Conservation (phyloP, 1,140 invertebrate species). For the Pararge aegeria region DNA sequence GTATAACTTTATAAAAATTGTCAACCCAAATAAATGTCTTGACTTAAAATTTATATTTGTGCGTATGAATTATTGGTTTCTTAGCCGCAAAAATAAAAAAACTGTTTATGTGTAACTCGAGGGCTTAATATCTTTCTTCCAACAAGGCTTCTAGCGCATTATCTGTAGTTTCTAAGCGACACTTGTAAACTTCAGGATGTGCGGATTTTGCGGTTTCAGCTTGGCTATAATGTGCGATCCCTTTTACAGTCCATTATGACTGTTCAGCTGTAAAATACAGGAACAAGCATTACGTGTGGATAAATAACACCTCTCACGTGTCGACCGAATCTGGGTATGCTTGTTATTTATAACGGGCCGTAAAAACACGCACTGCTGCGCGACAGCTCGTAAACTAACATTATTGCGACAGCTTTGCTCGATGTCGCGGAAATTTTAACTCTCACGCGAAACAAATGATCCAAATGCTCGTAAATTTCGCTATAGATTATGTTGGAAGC, state of each 20-base stretch:
- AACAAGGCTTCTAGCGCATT: too few species aligned
- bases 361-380: conserved; percentile 4
- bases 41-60: too few species aligned
- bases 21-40: too few species aligned
- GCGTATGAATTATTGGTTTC: too few species aligned
- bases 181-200: too few species aligned
- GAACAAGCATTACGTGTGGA: not conserved
- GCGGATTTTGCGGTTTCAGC: too few species aligned
- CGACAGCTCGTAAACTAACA: conserved; percentile 7
- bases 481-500: not conserved
- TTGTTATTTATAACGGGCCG: conserved; percentile 1
- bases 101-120: too few species aligned
- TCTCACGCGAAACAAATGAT: conserved; percentile 1
- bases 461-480: not conserved
- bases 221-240: not conserved
- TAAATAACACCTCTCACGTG: conserved; percentile 13
- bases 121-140: too few species aligned
- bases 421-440: conserved; percentile 3
- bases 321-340: conserved; percentile 11
- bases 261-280: conserved; percentile 9
- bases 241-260: not conserved
- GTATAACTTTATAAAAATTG: too few species aligned
- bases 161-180: too few species aligned
- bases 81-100: too few species aligned
- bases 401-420: conserved; percentile 6